Evolutionary conservation across 1,140 invertebrate genomes (phyloP), one percentile per base, ranked within the genome.

Genomic region (Vanessa atalanta): DNA sequence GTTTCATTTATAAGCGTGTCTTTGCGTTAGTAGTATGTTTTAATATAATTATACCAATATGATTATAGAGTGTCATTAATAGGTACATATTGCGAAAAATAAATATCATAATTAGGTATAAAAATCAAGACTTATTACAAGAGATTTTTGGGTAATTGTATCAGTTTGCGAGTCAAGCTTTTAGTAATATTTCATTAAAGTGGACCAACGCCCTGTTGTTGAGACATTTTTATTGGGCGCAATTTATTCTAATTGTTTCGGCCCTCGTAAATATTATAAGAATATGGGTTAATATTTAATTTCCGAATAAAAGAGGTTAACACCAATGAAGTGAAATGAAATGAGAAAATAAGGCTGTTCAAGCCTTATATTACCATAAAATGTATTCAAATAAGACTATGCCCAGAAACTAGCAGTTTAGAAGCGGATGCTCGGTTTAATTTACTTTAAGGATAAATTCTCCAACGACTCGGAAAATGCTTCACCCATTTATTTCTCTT

Each of bases 361-460:
- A 37, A 37, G 31, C 8, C 11, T 37, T 61, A 14, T 5, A 61
- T 61, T 7, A 15, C 16, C 53, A 61, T 15, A 31, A 37, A 37
- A 23, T n/a, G 5, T 23, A 61, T 61, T n/a, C 11, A 16, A 57
- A 23, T 13, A 57, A 23, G 55, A 57, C 55, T 23, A 31, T 57
- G 55, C 11, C 16, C 4, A 20, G 20, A 26, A 26, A 57, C 55
- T 12, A 57, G 26, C 23, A 37, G n/a, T 67, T 57, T 70, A 65
- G 67, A 69, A 70, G 20, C 61, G 63, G 53, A 68, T 69, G 74
- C 65, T 63, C 23, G 43, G 64, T 70, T 71, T 71, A 75, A 76
- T 72, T 71, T 57, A 76, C 69, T 75, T 76, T 47, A 72, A 66
- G 69, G 74, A 76, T 76, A 68, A 72, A 76, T 72, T 71, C 53